phyloP scores from a whole-genome alignment of 2,888 invertebrate species.

The Tolmerus cingulatus region DNA sequence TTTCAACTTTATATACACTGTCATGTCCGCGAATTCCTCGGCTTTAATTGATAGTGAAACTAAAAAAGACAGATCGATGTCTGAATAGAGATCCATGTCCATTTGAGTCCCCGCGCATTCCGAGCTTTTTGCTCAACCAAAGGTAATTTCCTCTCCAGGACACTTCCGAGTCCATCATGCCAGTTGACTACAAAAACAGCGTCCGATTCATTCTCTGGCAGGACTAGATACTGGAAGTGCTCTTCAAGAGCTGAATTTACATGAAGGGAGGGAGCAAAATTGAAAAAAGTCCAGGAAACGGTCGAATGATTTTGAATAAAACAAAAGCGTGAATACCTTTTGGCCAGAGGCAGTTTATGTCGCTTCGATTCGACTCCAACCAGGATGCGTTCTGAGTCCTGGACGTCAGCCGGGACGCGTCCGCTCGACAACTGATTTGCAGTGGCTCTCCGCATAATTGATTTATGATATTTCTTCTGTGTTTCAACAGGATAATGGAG shows the following conservation, averaged over 20 bases:
- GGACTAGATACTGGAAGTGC: background rate
- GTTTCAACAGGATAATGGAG: slow-evolving; percentile 15
- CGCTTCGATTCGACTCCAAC: background rate
- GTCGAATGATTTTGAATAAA: slow-evolving; percentile 46
- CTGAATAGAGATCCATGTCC: background rate
- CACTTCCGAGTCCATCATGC: slow-evolving; percentile 4
- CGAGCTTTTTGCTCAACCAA: background rate
- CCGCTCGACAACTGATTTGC: slow-evolving; percentile 39
- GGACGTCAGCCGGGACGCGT: background rate
- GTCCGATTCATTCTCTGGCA: background rate
- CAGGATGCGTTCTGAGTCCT: background rate
- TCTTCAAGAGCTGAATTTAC: slow-evolving; percentile 17
- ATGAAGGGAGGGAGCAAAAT: background rate
- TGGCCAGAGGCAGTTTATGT: background rate
- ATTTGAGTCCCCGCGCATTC: background rate
- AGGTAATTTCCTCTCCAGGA: slow-evolving; percentile 35
- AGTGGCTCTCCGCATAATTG: slow-evolving; percentile 46
- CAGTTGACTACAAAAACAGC: slow-evolving; percentile 10
- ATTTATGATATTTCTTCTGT: slow-evolving; percentile 45
- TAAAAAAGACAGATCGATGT: slow-evolving; percentile 44
- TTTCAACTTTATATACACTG: slow-evolving; percentile 15
- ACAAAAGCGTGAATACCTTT: background rate
- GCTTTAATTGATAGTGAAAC: slow-evolving; percentile 35
- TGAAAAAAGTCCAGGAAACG: slow-evolving; percentile 6
- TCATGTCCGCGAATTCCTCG: slow-evolving; percentile 39